These are phyloP conservation scores for Anagyrus pseudococci DNA, from an alignment of 2,888 invertebrate genomes.

Conservation along the genomic window DNA sequence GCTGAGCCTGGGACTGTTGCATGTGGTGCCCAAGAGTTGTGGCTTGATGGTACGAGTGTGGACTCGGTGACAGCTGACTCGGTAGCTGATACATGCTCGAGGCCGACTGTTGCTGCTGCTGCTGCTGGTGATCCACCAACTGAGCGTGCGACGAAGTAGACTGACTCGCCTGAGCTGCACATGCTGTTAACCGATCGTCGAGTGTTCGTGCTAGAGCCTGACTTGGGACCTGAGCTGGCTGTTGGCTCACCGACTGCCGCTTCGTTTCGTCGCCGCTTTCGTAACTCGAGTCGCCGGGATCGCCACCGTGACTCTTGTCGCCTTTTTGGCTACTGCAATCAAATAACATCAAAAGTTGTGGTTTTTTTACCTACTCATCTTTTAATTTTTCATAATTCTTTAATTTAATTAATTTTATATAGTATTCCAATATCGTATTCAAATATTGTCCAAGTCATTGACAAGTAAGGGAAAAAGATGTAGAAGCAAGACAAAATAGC, in stretches of 20 bases:
- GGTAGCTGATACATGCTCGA: constrained; percentile 58
- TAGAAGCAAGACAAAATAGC: too few species aligned
- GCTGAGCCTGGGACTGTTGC: constrained; percentile 55
- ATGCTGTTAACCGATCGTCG: too few species aligned
- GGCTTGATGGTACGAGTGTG: constrained; percentile 57
- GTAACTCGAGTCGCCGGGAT: constrained; percentile 57
- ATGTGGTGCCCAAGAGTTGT: constrained; percentile 53
- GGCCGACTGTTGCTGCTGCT: constrained; percentile 51
- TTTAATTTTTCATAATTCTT: too few species aligned
- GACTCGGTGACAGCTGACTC: constrained; percentile 52
- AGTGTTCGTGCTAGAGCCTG: too few species aligned
- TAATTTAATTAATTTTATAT: too few species aligned
- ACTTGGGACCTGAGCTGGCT: constrained; percentile 40
- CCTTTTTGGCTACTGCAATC: constrained; percentile 56
- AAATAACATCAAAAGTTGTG: constrained; percentile 7
- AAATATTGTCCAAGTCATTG: too few species aligned
- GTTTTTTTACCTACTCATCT: not conserved
- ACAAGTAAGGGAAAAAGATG: not conserved
- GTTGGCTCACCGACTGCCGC: constrained; percentile 46
- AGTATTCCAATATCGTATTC: too few species aligned
- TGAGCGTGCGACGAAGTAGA: constrained; percentile 43
- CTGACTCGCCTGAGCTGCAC: constrained; percentile 43
- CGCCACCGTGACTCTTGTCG: constrained; percentile 53
- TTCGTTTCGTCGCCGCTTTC: constrained; percentile 59
- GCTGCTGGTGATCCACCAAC: constrained; percentile 47